Percentiles rank a stretch among this genome's conserved stretches.
Conservation (phyloP, 2,797 vertebrate species). For the Myotis planiceps region DNA sequence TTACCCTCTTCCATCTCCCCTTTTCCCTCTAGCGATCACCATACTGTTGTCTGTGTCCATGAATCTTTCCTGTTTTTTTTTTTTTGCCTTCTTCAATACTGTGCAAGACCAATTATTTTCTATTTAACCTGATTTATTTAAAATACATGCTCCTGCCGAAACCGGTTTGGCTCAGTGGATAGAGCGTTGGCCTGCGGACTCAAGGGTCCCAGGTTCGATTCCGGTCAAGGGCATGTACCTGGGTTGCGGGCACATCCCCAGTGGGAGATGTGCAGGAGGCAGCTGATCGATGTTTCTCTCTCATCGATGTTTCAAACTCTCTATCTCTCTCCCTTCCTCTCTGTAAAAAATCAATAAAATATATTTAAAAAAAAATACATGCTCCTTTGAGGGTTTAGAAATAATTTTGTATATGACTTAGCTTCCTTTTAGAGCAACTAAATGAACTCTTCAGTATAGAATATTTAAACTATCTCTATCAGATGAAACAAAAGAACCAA, state of each 20-base stretch:
- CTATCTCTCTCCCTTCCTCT: no score
- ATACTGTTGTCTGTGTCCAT: background rate
- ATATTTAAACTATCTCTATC: background rate
- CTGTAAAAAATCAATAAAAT: no score
- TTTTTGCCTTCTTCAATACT: background rate
- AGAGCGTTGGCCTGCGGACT: no score
- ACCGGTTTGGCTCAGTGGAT: no score
- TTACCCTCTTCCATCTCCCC: background rate
- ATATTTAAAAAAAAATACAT: no score
- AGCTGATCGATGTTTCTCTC: no score
- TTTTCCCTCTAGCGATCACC: background rate
- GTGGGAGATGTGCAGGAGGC: no score
- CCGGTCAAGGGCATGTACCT: no score
- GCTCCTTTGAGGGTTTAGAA: background rate
- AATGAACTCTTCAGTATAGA: background rate
- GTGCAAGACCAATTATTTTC: background rate
- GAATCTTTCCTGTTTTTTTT: background rate
- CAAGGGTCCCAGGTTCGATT: no score
- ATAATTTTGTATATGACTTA: background rate
- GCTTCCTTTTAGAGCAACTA: background rate
- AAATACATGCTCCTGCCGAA: background rate
- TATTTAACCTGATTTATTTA: constrained; percentile 28
- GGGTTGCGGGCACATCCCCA: no score
- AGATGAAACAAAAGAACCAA: background rate
- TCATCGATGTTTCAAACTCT: no score